phyloP scores from a whole-genome alignment of 2,888 invertebrate species.

The Caenorhabditis macrosperma region DNA sequence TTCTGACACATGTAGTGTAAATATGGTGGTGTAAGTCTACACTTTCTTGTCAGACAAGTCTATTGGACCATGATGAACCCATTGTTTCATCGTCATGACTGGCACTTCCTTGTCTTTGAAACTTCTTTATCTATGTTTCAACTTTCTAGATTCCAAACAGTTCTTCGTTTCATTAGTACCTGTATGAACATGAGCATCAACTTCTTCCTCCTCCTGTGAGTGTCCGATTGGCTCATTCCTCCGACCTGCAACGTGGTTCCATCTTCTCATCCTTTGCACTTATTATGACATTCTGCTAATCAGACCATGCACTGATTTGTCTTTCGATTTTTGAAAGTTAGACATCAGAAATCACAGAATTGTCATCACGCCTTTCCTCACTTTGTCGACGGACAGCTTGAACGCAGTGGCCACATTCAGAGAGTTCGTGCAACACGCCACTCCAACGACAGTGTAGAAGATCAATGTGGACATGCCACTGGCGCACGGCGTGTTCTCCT shows the following conservation, averaged over 20 bases:
- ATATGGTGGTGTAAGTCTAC: too few species aligned
- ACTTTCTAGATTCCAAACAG: too few species aligned
- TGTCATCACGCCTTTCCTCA: conserved; percentile 2
- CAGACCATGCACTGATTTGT: neutral
- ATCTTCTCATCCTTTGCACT: neutral
- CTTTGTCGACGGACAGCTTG: conserved; percentile 26
- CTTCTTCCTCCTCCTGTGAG: conserved; percentile 32
- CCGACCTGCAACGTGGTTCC: conserved; percentile 27
- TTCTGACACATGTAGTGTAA: too few species aligned
- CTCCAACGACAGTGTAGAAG: conserved; percentile 29
- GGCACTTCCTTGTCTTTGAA: too few species aligned
- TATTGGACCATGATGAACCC: too few species aligned
- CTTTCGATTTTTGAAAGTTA: neutral
- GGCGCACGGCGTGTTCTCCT: conserved; percentile 29
- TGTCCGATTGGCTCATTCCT: conserved; percentile 44
- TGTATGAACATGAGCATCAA: conserved; percentile 46
- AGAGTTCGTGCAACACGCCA: conserved; percentile 37
- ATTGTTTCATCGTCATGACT: too few species aligned
- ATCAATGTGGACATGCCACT: conserved; percentile 29
- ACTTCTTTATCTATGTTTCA: too few species aligned
- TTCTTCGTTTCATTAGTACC: too few species aligned
- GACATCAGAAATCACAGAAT: neutral
- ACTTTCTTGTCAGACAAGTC: too few species aligned
- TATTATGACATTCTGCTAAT: neutral
- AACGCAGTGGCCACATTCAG: conserved; percentile 47